These are phyloP conservation scores for Agrilus cyanescens DNA, from an alignment of 2,888 invertebrate genomes.

Conservation along the genomic window DNA sequence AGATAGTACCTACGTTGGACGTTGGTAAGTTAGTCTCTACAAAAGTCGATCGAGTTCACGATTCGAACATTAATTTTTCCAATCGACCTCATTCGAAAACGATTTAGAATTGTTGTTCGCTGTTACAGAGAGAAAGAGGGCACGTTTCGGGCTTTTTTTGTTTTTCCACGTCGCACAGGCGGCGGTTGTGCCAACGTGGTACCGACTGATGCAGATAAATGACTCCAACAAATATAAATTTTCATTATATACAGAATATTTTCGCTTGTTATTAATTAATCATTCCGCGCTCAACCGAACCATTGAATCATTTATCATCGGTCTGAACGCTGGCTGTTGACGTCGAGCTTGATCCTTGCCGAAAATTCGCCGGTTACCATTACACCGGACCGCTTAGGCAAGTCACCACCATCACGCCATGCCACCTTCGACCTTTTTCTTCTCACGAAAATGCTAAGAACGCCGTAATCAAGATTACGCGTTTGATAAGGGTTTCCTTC, in stretches of 20 bases:
- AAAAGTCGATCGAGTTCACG: neutral
- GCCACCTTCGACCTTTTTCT: too few species aligned
- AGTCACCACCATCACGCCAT: too few species aligned
- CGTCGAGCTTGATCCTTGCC: neutral
- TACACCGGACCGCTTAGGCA: too few species aligned
- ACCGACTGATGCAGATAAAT: conserved; percentile 11
- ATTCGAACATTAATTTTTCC: neutral
- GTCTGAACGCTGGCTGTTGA: conserved; percentile 9
- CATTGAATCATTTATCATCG: conserved; percentile 28
- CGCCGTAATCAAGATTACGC: too few species aligned
- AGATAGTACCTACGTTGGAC: too few species aligned
- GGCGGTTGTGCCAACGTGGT: conserved; percentile 2
- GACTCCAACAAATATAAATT: conserved; percentile 12
- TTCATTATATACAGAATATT: conserved; percentile 23
- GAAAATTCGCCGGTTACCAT: too few species aligned
- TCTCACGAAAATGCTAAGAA: too few species aligned
- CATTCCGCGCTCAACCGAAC: conserved; percentile 22
- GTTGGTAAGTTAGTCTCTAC: too few species aligned
- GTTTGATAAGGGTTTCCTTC: too few species aligned
- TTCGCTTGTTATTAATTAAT: conserved; percentile 29
- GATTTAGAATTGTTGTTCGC: conserved; percentile 1
- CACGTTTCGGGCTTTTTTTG: neutral
- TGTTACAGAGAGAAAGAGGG: too few species aligned
- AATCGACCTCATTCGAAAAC: neutral
- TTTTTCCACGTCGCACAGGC: neutral